Percentiles rank a stretch among this genome's conserved stretches.
Evolutionary conservation across 2,113 vertebrate species (phyloP).

Genomic region (Grallaria varia): DNA sequence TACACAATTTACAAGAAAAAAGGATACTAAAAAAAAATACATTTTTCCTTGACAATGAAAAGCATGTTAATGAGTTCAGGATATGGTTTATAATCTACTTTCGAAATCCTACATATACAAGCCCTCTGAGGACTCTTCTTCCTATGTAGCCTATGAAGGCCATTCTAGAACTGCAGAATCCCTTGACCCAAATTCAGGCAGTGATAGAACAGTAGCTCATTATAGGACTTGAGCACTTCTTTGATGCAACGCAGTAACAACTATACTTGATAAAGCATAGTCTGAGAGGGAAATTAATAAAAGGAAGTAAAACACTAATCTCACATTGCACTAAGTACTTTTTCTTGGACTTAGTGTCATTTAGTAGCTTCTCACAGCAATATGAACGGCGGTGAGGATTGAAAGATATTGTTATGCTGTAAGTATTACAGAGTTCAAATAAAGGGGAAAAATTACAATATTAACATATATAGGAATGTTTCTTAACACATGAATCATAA

Average conservation of each 20-base stretch:
- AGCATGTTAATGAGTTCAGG: background rate
- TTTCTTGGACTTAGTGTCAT: background rate
- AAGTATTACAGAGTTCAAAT: background rate
- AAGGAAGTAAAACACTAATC: background rate
- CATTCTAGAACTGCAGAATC: background rate
- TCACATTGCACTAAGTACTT: background rate
- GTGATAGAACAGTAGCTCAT: accelerated
- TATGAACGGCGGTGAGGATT: background rate
- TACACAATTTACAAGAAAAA: background rate
- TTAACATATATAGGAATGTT: background rate
- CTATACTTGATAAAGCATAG: accelerated
- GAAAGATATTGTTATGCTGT: background rate
- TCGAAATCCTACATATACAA: background rate
- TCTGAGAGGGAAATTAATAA: background rate
- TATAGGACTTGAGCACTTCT: background rate
- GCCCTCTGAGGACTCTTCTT: background rate
- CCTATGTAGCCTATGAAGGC: background rate
- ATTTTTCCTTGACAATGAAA: background rate
- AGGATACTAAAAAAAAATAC: accelerated
- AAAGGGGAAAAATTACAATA: background rate
- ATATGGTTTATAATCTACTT: background rate
- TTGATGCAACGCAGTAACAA: background rate
- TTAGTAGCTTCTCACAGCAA: background rate
- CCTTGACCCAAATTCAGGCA: accelerated
- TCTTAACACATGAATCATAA: background rate